Percentiles rank a stretch among this genome's conserved stretches.
These are phyloP conservation scores for Lycaena phlaeas DNA, from an alignment of 2,888 invertebrate species.

Conservation along the genomic window DNA sequence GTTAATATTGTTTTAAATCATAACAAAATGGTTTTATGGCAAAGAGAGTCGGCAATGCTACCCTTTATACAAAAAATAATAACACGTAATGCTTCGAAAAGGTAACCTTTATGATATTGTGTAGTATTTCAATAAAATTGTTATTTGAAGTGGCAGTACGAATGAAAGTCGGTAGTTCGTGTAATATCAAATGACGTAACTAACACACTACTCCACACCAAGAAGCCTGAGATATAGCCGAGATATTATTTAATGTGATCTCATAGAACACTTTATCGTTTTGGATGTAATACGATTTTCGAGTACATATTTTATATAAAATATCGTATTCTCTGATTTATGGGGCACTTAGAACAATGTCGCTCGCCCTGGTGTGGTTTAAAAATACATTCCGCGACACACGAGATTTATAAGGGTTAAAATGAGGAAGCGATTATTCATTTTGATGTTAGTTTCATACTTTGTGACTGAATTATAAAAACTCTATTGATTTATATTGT, in stretches of 20 bases:
- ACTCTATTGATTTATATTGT: too few species aligned
- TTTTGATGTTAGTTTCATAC: constrained; percentile 1
- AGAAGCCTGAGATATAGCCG: background rate
- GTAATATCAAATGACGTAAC: background rate
- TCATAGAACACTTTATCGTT: constrained; percentile 1
- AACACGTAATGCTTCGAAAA: background rate
- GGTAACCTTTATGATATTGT: background rate
- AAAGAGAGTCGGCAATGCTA: background rate
- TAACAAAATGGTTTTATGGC: background rate
- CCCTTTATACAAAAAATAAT: background rate
- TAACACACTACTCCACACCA: background rate
- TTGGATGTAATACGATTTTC: constrained; percentile 9
- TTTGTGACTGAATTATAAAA: background rate
- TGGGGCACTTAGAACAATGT: constrained; percentile 43
- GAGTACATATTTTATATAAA: constrained; percentile 20
- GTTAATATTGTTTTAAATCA: too few species aligned
- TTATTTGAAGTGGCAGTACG: background rate
- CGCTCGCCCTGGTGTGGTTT: constrained; percentile 38
- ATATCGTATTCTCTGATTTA: constrained; percentile 41
- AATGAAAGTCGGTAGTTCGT: too few species aligned
- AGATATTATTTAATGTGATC: background rate
- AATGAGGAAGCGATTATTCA: constrained; percentile 10
- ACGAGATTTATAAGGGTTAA: constrained; percentile 9
- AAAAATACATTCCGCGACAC: constrained; percentile 24
- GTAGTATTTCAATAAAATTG: background rate